These are phyloP conservation scores for Macquaria ambigua DNA, from an alignment of 2,113 vertebrate species.

Conservation along the genomic window DNA sequence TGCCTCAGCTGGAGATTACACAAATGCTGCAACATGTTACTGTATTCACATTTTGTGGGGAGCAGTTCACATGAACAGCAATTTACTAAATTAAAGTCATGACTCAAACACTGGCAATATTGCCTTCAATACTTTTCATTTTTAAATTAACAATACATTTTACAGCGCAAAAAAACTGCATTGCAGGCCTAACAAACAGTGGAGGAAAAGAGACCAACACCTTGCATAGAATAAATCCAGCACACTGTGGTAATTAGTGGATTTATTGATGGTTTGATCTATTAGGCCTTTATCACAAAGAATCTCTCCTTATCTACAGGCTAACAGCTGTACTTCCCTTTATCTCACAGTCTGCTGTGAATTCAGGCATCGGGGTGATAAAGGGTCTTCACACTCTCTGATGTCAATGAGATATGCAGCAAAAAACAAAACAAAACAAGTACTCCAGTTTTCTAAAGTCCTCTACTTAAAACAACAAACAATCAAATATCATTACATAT, in stretches of 20 bases:
- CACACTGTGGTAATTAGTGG: background rate
- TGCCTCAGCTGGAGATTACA: slow-evolving; percentile 13
- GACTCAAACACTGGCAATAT: background rate
- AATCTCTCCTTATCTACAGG: slow-evolving; percentile 31
- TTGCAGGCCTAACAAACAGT: background rate
- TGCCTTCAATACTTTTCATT: background rate
- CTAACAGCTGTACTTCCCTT: slow-evolving; percentile 18
- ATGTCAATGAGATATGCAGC: background rate
- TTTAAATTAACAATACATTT: background rate
- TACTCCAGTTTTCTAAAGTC: background rate
- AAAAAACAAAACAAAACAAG: slow-evolving; percentile 8
- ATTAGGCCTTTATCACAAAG: background rate
- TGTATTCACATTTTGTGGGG: background rate
- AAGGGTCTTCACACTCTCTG: background rate
- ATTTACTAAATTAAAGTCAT: background rate
- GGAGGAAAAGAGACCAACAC: background rate
- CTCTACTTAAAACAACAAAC: background rate
- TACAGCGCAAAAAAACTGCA: background rate
- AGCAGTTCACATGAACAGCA: background rate
- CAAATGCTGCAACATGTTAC: background rate
- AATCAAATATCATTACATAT: background rate
- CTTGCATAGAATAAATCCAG: background rate
- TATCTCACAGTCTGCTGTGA: slow-evolving; percentile 4
- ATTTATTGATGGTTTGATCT: background rate
- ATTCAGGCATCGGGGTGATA: background rate